A percentile compares a stretch with the other conserved stretches of the same genome.
Conservation (phyloP, 2,113 vertebrate genomes). For the Uropsilus gracilis region DNA sequence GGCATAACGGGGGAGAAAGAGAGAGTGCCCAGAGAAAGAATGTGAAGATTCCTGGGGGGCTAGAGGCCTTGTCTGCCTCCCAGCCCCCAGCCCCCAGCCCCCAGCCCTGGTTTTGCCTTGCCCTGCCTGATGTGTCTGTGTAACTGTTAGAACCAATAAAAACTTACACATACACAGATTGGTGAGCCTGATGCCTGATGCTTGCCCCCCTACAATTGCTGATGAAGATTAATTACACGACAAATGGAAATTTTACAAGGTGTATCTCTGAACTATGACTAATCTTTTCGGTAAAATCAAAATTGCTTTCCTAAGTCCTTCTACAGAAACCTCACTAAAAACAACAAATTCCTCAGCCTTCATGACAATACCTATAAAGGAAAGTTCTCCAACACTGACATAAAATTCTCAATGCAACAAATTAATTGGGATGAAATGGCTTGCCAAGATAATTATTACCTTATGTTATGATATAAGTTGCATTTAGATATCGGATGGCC, state of each 20-base stretch:
- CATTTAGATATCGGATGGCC: not conserved
- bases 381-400: not conserved
- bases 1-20: too few relatives aligned
- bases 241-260: not conserved
- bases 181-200: too few relatives aligned
- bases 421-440: not conserved
- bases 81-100: too few relatives aligned
- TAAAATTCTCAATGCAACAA: not conserved
- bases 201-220: too few relatives aligned
- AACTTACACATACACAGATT: too few relatives aligned
- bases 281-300: slow-evolving; percentile 24
- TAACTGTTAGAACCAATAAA: too few relatives aligned
- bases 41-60: too few relatives aligned
- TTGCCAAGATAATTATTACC: not conserved
- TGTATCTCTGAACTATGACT: not conserved
- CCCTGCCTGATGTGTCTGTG: too few relatives aligned
- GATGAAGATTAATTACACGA: too few relatives aligned
- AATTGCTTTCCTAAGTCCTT: not conserved
- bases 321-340: not conserved
- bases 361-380: not conserved
- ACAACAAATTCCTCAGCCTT: not conserved
- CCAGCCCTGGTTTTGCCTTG: too few relatives aligned
- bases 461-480: not conserved
- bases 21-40: too few relatives aligned
- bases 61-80: too few relatives aligned